These are phyloP conservation scores for Gymnosoma rotundatum DNA, from an alignment of 2,888 invertebrate genomes.

Conservation along the genomic window DNA sequence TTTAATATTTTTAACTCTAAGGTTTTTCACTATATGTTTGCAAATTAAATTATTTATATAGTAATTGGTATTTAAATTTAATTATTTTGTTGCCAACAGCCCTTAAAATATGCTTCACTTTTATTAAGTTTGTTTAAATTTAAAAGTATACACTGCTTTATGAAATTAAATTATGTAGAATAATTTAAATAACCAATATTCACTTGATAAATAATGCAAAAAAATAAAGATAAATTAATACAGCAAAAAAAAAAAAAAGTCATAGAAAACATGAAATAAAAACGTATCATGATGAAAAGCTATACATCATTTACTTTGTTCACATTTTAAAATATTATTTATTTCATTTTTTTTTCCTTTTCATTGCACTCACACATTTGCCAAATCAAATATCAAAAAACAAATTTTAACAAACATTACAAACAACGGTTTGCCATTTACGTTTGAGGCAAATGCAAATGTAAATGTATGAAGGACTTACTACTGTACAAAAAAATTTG, in stretches of 20 bases:
- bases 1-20: no score
- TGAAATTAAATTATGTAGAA: constrained; percentile 26
- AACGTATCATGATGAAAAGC: constrained; percentile 31
- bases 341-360: constrained; percentile 16
- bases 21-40: no score
- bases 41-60: no score
- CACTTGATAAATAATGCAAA: constrained; percentile 13
- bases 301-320: constrained; percentile 40
- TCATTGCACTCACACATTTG: constrained; percentile 5
- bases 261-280: constrained; percentile 15
- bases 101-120: constrained; percentile 11
- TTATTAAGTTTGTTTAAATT: not conserved
- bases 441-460: not conserved
- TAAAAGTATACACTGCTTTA: not conserved
- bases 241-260: constrained; percentile 5
- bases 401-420: constrained; percentile 9
- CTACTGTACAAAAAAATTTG: constrained; percentile 35
- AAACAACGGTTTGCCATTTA: constrained; percentile 1
- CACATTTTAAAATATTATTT: constrained; percentile 33
- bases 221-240: constrained; percentile 20
- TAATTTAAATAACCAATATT: constrained; percentile 44
- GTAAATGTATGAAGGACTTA: constrained; percentile 28
- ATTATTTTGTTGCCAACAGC: no score
- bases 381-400: constrained; percentile 26
- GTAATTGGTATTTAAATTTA: no score